Conservation (phyloP, 2,797 vertebrate genomes). For the Pogoniulus pusillus region DNA sequence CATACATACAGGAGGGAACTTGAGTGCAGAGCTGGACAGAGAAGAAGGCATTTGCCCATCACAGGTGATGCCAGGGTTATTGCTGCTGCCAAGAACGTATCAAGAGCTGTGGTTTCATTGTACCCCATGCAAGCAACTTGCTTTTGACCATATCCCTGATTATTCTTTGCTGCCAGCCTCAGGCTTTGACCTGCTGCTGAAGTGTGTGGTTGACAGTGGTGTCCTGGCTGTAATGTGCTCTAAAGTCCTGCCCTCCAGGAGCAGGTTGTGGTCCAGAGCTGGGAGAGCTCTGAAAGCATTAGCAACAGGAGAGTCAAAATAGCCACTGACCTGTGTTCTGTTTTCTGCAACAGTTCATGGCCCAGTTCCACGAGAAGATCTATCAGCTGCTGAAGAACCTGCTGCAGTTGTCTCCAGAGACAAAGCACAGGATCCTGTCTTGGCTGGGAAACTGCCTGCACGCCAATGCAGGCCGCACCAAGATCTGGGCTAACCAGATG, state of each 20-base stretch:
- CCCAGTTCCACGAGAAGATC: conserved; percentile 96
- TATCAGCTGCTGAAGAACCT: conserved; percentile 95
- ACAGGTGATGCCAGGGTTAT: fast-evolving
- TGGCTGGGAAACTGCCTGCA: conserved; percentile 97
- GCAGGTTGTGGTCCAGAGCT: background rate
- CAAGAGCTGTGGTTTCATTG: background rate
- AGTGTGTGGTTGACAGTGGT: no score
- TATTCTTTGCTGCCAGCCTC: background rate
- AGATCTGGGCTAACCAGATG: conserved; percentile 99
- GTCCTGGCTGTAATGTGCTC: fast-evolving
- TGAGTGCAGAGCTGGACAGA: no score
- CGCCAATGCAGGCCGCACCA: conserved; percentile 90
- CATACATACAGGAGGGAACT: background rate
- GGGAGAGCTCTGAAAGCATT: background rate
- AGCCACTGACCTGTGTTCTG: background rate
- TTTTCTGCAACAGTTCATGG: conserved; percentile 85
- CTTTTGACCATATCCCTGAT: background rate
- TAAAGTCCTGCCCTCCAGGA: background rate
- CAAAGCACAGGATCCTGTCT: conserved; percentile 90
- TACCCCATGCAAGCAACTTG: background rate
- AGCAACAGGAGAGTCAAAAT: background rate
- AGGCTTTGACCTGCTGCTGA: no score
- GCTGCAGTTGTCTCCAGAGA: conserved; percentile 91
- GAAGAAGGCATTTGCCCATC: background rate
- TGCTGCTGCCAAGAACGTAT: background rate